These are phyloP conservation scores for Phoeniculus purpureus DNA, from an alignment of 2,797 vertebrate species.

Conservation along the genomic window DNA sequence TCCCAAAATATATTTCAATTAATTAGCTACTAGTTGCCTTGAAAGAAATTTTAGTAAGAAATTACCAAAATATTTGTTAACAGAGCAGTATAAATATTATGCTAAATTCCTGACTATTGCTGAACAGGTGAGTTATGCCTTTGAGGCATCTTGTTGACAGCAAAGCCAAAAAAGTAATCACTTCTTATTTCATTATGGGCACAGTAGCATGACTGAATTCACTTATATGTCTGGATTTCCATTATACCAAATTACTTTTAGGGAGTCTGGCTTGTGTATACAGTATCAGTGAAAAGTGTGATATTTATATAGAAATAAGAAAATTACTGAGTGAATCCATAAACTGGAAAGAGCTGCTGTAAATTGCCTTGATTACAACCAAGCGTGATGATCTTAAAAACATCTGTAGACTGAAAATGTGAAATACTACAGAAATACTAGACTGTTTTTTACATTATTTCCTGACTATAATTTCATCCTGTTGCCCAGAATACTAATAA, in stretches of 20 bases:
- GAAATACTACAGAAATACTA: background rate
- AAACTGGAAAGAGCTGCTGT: background rate
- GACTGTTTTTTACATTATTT: background rate
- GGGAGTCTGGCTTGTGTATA: background rate
- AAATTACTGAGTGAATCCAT: background rate
- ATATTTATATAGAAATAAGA: background rate
- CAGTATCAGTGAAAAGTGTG: background rate
- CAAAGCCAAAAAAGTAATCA: background rate
- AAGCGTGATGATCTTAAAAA: background rate
- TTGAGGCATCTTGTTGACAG: slow-evolving; percentile 41
- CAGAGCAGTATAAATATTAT: slow-evolving; percentile 52
- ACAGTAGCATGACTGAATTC: background rate
- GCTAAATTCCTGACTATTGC: slow-evolving; percentile 54
- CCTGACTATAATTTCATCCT: background rate
- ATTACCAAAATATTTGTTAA: slow-evolving; percentile 40
- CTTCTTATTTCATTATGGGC: background rate
- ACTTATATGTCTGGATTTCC: background rate
- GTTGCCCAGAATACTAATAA: background rate
- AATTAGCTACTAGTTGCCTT: slow-evolving; percentile 8
- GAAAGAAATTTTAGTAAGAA: slow-evolving; percentile 52
- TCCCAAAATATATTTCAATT: slow-evolving; percentile 30
- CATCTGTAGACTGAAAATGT: background rate
- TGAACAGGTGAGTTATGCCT: slow-evolving; percentile 52
- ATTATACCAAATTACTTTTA: background rate
- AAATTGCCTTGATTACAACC: background rate